phyloP scores from a whole-genome alignment of 2,113 vertebrate species.

The Phaethon lepturus region DNA sequence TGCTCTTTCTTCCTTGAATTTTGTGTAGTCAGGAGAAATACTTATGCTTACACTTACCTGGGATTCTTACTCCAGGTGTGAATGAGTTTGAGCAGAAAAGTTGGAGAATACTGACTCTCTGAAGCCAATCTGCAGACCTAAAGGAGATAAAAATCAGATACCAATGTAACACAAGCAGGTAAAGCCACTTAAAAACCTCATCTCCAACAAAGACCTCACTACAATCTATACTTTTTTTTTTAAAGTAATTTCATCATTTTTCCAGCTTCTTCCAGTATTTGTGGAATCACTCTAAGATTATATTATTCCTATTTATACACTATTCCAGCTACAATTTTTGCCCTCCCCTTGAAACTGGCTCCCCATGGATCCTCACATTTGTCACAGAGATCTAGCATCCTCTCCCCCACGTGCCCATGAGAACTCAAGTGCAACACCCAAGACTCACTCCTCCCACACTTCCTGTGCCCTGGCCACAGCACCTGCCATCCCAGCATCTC shows the following conservation, averaged over 20 bases:
- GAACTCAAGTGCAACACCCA: background rate
- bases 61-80: conserved; percentile 91
- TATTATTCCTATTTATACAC: background rate
- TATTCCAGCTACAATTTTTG: background rate
- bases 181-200: background rate
- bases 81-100: conserved; percentile 91
- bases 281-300: background rate
- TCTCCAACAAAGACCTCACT: background rate
- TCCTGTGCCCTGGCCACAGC: background rate
- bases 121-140: conserved; percentile 88
- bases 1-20: background rate
- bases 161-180: background rate
- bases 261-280: background rate
- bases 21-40: background rate
- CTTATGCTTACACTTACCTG: conserved; percentile 75
- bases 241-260: background rate
- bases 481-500: background rate
- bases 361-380: background rate
- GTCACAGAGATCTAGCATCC: background rate
- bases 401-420: background rate
- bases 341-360: background rate
- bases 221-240: background rate
- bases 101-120: conserved; percentile 92
- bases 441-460: background rate
- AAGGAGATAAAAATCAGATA: background rate